phyloP scores from a whole-genome alignment of 2,888 invertebrate genomes.

The Xylota sylvarum region DNA sequence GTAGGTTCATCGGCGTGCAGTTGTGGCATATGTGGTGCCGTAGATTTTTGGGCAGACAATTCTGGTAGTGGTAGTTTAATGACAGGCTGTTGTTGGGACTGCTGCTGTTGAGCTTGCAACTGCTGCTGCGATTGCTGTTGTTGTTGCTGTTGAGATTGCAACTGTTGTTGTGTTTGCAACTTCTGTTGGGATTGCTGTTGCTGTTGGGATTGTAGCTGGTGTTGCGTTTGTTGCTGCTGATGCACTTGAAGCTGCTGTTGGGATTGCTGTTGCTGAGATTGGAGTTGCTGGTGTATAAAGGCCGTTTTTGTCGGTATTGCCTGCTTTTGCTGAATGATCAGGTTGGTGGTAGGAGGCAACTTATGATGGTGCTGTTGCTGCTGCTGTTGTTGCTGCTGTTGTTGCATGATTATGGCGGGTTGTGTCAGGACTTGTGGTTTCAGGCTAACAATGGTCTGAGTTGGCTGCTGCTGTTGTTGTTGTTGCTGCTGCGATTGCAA shows the following conservation, averaged over 20 bases:
- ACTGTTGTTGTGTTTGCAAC: constrained; percentile 63
- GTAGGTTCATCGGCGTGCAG: constrained; percentile 43
- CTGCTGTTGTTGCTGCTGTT: constrained; percentile 71
- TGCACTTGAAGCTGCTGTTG: constrained; percentile 9
- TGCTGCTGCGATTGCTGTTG: background rate
- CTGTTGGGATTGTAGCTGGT: constrained; percentile 80
- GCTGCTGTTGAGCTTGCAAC: constrained; percentile 61
- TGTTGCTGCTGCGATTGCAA: constrained; percentile 78
- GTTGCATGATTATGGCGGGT: constrained; percentile 70
- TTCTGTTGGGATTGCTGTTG: constrained; percentile 79
- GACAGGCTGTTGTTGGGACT: constrained; percentile 74
- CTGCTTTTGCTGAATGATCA: constrained; percentile 65
- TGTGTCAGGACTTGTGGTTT: constrained; percentile 39
- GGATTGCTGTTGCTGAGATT: constrained; percentile 20
- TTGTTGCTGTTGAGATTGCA: constrained; percentile 80
- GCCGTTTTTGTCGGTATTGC: background rate
- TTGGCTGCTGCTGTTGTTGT: constrained; percentile 70
- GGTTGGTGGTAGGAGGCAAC: constrained; percentile 38
- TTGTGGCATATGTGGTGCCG: constrained; percentile 73
- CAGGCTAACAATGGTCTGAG: constrained; percentile 71
- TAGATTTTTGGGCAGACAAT: constrained; percentile 36
- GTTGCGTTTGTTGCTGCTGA: constrained; percentile 57
- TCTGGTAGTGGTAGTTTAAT: constrained; percentile 46
- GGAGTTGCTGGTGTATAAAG: constrained; percentile 56
- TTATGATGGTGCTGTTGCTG: constrained; percentile 55